These are phyloP conservation scores for Hypotaenidia okinawae DNA, from an alignment of 2,797 vertebrate species.

Conservation along the genomic window DNA sequence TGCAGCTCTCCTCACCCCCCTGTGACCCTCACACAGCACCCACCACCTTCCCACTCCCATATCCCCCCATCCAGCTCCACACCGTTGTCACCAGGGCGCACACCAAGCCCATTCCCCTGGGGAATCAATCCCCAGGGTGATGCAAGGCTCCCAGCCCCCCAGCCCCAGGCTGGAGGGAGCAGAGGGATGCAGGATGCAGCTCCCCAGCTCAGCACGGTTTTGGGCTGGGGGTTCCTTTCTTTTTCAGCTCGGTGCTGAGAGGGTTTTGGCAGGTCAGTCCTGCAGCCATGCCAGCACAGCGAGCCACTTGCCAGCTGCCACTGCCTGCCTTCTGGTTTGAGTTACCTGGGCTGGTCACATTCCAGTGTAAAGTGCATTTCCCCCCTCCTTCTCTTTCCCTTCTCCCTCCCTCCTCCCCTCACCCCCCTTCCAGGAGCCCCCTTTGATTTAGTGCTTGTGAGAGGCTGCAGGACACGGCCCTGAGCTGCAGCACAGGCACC, in stretches of 20 bases:
- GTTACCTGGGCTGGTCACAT: conserved; percentile 2
- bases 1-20: neutral
- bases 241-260: neutral
- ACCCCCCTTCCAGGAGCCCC: neutral
- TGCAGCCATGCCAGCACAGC: neutral
- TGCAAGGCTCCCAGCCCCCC: neutral
- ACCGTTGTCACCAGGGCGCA: rapidly evolving
- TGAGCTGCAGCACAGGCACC: neutral
- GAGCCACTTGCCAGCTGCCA: conserved; percentile 45
- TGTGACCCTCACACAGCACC: neutral
- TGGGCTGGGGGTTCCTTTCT: neutral
- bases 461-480: neutral
- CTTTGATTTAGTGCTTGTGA: conserved; percentile 35
- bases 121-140: too few relatives aligned
- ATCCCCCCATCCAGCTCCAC: too few relatives aligned
- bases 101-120: neutral
- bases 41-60: neutral
- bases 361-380: conserved; percentile 19
- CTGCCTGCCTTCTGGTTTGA: conserved; percentile 37
- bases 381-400: neutral
- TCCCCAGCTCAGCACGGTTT: neutral
- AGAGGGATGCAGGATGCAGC: rapidly evolving
- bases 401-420: neutral
- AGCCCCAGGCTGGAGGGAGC: neutral
- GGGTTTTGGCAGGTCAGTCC: conserved; percentile 46